Evolutionary conservation across 2,113 vertebrate species (phyloP).

Genomic region (Hypanus sabinus): DNA sequence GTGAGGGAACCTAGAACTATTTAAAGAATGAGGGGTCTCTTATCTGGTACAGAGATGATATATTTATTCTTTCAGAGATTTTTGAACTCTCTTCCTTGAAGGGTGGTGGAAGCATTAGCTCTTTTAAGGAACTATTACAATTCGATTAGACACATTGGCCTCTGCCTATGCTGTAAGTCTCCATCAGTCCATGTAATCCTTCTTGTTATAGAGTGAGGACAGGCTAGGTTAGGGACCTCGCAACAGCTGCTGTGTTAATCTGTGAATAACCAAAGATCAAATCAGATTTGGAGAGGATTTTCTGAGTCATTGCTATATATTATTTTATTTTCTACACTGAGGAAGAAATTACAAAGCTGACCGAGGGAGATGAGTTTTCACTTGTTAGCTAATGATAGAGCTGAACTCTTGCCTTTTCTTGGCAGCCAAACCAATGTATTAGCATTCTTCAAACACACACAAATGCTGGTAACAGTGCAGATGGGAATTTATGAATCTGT

Average conservation of each 20-base stretch:
- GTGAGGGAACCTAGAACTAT: too few species aligned
- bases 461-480: too few species aligned
- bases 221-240: neutral
- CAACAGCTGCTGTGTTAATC: neutral
- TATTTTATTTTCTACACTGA: neutral
- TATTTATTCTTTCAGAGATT: too few species aligned
- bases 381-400: neutral
- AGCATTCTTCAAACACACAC: neutral
- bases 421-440: neutral
- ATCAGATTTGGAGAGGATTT: neutral
- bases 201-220: neutral
- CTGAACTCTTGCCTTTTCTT: neutral
- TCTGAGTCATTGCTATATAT: neutral
- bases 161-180: too few species aligned
- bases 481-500: neutral
- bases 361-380: neutral
- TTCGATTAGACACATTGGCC: too few species aligned
- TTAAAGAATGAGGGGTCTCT: too few species aligned
- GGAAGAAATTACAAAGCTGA: neutral
- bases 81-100: too few species aligned
- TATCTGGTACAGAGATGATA: too few species aligned
- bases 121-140: too few species aligned
- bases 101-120: too few species aligned
- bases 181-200: neutral
- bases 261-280: neutral